These are phyloP conservation scores for Colletes latitarsis DNA, from an alignment of 1,140 invertebrate genomes.

Conservation along the genomic window DNA sequence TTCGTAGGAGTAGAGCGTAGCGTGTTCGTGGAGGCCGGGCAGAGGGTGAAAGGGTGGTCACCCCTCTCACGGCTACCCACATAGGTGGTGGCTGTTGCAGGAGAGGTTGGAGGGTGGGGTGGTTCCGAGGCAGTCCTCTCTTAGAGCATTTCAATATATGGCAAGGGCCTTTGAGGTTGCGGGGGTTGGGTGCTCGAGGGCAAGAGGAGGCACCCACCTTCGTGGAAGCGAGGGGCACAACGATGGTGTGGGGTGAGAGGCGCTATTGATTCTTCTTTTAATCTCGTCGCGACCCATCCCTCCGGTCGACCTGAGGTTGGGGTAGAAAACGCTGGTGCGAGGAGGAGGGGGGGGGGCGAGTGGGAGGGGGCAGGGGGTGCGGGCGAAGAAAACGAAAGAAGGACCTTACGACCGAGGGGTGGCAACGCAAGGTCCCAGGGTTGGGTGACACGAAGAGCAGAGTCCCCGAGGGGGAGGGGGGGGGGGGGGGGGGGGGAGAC, in stretches of 20 bases:
- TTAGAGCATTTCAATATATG: constrained; percentile 81
- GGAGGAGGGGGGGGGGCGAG: not conserved
- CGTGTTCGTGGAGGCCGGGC: constrained; percentile 44
- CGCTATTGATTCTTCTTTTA: constrained; percentile 80
- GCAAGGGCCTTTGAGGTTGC: constrained; percentile 78
- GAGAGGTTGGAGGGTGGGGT: constrained; percentile 40
- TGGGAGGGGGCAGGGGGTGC: constrained; percentile 13
- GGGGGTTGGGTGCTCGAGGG: constrained; percentile 66
- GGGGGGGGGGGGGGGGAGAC: no score
- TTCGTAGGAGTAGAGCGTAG: constrained; percentile 59
- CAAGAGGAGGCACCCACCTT: constrained; percentile 61
- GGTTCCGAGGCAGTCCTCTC: constrained; percentile 72
- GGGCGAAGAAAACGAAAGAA: constrained; percentile 60
- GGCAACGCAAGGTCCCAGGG: constrained; percentile 37
- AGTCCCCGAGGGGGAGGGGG: constrained; percentile 53
- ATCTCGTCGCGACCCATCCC: constrained; percentile 80
- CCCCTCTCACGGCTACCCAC: constrained; percentile 60
- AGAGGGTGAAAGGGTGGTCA: constrained; percentile 53
- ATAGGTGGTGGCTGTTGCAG: constrained; percentile 69
- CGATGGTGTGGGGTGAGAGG: constrained; percentile 53
- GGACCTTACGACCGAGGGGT: constrained; percentile 54
- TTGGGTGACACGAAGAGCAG: constrained; percentile 50
- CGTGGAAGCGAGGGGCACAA: constrained; percentile 39
- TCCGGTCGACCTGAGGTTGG: constrained; percentile 58
- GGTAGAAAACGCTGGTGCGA: constrained; percentile 12